Evolutionary conservation across 1,140 invertebrate genomes (phyloP).

Genomic region (Carcinoscorpius rotundicauda): DNA sequence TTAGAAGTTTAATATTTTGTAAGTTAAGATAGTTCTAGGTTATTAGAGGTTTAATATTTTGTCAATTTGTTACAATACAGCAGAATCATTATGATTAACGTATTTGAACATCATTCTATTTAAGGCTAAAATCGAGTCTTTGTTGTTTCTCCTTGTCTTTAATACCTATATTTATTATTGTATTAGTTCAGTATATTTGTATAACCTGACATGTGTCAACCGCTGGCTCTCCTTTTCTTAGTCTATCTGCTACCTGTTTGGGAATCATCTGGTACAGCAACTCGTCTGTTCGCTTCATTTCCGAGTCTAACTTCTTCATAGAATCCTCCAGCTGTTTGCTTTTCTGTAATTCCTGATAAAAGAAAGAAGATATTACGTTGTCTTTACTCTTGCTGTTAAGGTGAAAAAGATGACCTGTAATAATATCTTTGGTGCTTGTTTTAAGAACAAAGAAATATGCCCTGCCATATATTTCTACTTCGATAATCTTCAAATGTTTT

Average conservation of each 20-base stretch:
- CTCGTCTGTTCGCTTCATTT: slow-evolving; percentile 91
- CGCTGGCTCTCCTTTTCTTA: slow-evolving; percentile 80
- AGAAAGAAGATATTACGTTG: neutral
- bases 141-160: no score
- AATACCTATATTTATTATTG: no score
- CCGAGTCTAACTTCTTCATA: slow-evolving; percentile 87
- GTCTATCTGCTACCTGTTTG: slow-evolving; percentile 83
- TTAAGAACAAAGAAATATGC: no score
- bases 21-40: neutral
- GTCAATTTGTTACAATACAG: no score
- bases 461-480: no score
- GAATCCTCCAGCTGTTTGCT: slow-evolving; percentile 92
- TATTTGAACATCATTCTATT: neutral
- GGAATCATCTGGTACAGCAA: slow-evolving; percentile 97
- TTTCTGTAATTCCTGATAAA: slow-evolving; percentile 68
- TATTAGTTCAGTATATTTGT: no score
- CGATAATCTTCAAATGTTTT: no score
- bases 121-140: no score
- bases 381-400: no score
- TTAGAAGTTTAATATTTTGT: no score
- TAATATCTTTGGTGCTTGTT: neutral
- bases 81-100: no score
- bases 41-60: no score
- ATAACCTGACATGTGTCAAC: slow-evolving; percentile 87
- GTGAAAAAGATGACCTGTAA: neutral